Evolutionary conservation across 2,888 invertebrate genomes (phyloP), one percentile per base, ranked within the genome.

Genomic region (Troides helena): DNA sequence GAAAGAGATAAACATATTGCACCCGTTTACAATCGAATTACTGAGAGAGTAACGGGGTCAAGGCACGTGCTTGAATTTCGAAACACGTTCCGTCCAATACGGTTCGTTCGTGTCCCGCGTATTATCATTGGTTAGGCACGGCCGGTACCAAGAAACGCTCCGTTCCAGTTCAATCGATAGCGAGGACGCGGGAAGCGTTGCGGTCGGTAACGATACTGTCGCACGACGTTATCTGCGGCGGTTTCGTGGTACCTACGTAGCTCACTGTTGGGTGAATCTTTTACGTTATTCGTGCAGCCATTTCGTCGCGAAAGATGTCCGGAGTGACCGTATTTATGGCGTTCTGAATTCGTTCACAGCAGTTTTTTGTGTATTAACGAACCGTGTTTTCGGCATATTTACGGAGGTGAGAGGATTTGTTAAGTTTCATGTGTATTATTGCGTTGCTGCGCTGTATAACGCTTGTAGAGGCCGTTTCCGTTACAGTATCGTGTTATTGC

Each of bases 1-100:
- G 84, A 91, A 73, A 79, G 88, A 86, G 90, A 89, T 72, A 76
- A 76, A 73, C 70, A 73, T 77, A 80, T 69, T 72, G 76, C 77
- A 78, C 79, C 81, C 78, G 78, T 77, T 76, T 76, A 77, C 79
- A 76, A 75, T 72, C 75, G 74, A 80, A 76, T 77, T 76, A 76
- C 78, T 77, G 73, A 81, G 81, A 80, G 82, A 79, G 86, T 84
- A 88, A 85, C 84, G 89, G 88, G 92, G 91, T 92, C 91, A 92
- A 85, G 84, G 89, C 89, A 89, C 90, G 89, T 87, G 89, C 90
- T 91, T 91, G 87, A 91, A 91, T 90, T 90, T 90, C 88, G 89
- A 91, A 90, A 88, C 86, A 85, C 85, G 87, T 87, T 79, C 84
- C 83, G 81, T 88, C 92, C 92, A 92, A 92, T 92, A 83, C 89